Base-by-base conservation (phyloP, 2,113 vertebrate genomes). In the Trematomus loennbergii region DNA sequence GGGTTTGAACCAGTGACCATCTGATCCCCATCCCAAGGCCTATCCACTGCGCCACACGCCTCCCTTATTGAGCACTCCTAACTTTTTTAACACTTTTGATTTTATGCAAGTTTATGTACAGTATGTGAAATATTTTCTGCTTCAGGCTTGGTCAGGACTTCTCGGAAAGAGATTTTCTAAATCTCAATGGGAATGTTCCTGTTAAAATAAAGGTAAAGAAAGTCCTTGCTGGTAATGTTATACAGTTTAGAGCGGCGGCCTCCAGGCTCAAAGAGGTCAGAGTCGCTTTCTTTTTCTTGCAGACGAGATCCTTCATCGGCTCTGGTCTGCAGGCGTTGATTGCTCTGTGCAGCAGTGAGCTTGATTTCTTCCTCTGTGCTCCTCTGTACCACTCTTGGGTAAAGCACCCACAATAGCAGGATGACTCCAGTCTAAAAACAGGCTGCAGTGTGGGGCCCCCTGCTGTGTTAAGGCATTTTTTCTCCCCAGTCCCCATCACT, bases 331-430 rank as follows among this genome's bases (percentile, higher is more conserved):
- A 78, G 74, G 60, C 15, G 17, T 48, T 67, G 81, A 84, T 86
- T 80, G 73, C 66, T 79, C 60, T 40, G 25, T 60, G 48, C 52
- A 48, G 62, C 20, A 59, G 57, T 57, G 74, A 12, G 45, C 5
- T 64, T 40, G n/a, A 4, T 69, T 74, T 79, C 50, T 53, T 29
- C 60, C 46, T 40, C 58, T 71, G n/a, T 53, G 25, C 67, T 52
- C 40, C 33, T 58, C 9, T 2, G 46, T 46, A 63, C n/a, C 75
- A 80, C 72, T 67, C 52, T 43, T 71, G 55, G 68, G 64, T 62
- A 75, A 78, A 57, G 43, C 72, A 84, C 66, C 83, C 71, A 90
- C 88, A 93, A 83, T 83, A 50, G 75, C 89, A 92, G 90, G 90
- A 91, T 90, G 92, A 81, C 53, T 45, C 9, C 8, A 40, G 62